These are phyloP conservation scores for Smithornis capensis DNA, from an alignment of 2,113 vertebrate species.

Conservation along the genomic window DNA sequence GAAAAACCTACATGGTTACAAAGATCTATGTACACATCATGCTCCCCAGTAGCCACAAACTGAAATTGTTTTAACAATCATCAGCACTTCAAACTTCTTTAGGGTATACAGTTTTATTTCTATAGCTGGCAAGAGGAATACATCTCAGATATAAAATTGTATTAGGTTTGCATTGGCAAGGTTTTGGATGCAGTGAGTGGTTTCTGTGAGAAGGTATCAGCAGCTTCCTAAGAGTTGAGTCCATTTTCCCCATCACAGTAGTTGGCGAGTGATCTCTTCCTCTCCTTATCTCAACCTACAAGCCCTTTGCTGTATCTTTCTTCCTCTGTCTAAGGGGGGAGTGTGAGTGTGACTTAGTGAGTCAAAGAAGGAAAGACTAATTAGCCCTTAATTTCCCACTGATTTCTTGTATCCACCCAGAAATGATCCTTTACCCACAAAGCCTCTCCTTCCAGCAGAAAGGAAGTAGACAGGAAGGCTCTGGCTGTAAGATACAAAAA, in stretches of 20 bases:
- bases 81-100: conserved; percentile 1
- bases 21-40: not conserved
- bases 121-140: not conserved
- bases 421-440: not conserved
- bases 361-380: not conserved
- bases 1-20: not conserved
- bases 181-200: not conserved
- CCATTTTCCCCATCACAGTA: not conserved
- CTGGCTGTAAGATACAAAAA: not conserved
- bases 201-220: not conserved
- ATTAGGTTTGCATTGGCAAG: not conserved
- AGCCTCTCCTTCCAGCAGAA: not conserved
- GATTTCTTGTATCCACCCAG: not conserved
- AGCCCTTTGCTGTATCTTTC: not conserved
- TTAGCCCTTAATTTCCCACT: not conserved
- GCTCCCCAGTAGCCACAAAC: not conserved
- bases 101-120: not conserved
- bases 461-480: not conserved
- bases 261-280: not conserved
- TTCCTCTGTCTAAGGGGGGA: too few relatives aligned
- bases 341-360: not conserved
- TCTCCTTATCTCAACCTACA: not conserved
- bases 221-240: not conserved
- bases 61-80: not conserved
- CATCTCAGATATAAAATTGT: not conserved